Base-by-base conservation (phyloP, 2,113 vertebrate species). In the Atrichornis clamosus region DNA sequence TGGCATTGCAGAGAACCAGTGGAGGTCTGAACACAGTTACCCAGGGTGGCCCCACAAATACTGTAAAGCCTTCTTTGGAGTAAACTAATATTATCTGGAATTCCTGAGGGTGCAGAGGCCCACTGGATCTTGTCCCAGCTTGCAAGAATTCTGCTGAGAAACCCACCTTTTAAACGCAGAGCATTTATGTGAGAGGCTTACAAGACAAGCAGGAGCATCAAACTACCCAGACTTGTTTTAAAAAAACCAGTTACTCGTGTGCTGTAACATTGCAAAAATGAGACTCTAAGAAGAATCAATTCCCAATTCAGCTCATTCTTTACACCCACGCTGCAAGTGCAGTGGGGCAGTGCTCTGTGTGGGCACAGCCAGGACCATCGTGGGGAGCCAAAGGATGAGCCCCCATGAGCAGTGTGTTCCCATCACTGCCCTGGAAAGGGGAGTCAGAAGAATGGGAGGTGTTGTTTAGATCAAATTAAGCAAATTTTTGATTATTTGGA, bases 41-140 rank as follows among this genome's bases (percentile, higher is more conserved):
- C 20, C 26, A 42, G 56, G 26, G 24, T 1, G 1, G 47, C 47
- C 67, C 30, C 15, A 1, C 53, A 47, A 42, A 32, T n/a, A 23
- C 26, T 76, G n/a, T 27, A 59, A 69, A 89, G 26, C 27, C 24
- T 63, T 77, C 49, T 77, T 67, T 86, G 33, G n/a, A 89, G 42
- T 9, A 67, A 91, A 55, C 8, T 52, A 28, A 33, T 77, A 42
- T 83, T 87, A 58, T 86, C 21, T 85, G 56, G 64, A 86, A 87
- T 75, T 86, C 60, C 79, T 77, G 59, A 74, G 50, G 46, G 37
- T 41, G 39, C 73, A 86, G 14, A 72, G 69, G 39, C 52, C 56
- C 68, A 72, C 35, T 16, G 2, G 41, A 44, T 44, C 92, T 88
- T 94, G 90, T 94, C 79, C 32, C 62, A 94, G 64, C 91, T 94